Evolutionary conservation across 2,888 invertebrate genomes (phyloP), one percentile per base, ranked within the genome.

Genomic region (Belgica antarctica): DNA sequence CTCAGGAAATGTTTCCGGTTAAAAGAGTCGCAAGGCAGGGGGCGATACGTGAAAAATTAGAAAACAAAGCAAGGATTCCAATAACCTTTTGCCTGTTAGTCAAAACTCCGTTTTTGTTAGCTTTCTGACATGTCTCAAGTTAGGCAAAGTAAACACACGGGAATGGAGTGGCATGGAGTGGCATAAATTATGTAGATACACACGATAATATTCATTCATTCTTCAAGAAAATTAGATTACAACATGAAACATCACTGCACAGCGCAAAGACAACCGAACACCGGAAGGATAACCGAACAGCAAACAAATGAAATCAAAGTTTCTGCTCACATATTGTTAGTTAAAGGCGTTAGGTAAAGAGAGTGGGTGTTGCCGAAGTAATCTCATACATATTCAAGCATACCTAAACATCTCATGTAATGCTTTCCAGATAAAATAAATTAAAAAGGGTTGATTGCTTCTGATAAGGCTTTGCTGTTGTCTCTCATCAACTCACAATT

Each of bases 291-390:
- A 59, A 59, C 59, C 59, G n/a, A 27, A 27, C 3, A 59, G 10
- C 25, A 27, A 59, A 27, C 59, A 59, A 59, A 59, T 59, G 59
- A 59, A 59, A 59, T 59, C 59, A 59, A 59, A 59, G 27, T 59
- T 59, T 59, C 59, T 27, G 27, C 59, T 59, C 59, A 59, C 59
- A 59, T 59, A 59, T 27, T 59, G 59, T 59, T 17, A 52, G 19
- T 22, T 31, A 12, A 31, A 31, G 34, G 12, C 12, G 34, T 31
- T 31, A 5, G 34, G 41, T 4, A 12, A 3, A 4, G 41, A 12
- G 15, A 12, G 41, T 3, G 41, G 41, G 8, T 17, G 22, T 8
- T 22, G 22, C 22, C 3, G 52, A 52, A 46, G 34, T 46, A n/a
- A 22, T 22, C 52, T 52, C 52, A 52, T 52, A 7, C 52, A 52